Evolutionary conservation across 1,140 invertebrate species (phyloP), one percentile per base, ranked within the genome.

Genomic region (Bicyclus anynana): DNA sequence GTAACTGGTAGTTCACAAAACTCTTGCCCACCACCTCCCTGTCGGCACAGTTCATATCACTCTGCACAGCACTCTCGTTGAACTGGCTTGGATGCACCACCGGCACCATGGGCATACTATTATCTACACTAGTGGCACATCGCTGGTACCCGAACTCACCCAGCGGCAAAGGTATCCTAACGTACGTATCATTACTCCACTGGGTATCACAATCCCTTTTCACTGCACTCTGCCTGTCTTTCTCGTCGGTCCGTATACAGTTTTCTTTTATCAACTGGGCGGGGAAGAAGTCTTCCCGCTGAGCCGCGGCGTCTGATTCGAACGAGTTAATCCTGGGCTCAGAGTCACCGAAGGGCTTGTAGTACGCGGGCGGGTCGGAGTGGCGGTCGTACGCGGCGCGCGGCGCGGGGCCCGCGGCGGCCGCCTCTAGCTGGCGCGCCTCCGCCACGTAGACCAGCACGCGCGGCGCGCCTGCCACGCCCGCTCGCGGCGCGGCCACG

Each of bases 1-100:
- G 77, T 59, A 89, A 78, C 65, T 89, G 86, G 73, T 89, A 90
- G 76, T 90, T 89, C 59, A 88, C 73, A 77, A 80, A 84, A 69
- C 77, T 79, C 54, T 84, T 87, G 33, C 72, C 69, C 29, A 84
- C 65, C 48, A 79, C 65, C 55, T 86, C 81, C 62, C 71, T 72
- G 16, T 87, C 80, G 80, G 69, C 58, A 62, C 72, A 79, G 59
- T 80, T 74, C 64, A 69, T 67, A 44, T 84, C 74, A 74, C 72
- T 77, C 57, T 73, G 70, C 69, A 81, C 74, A 55, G 71, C 73
- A 76, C 69, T 80, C 57, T 76, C 77, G 73, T 64, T 75, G 54
- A 69, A 78, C 54, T 76, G 60, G 44, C 18, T 81, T 40, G 73
- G 81, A 59, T 49, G 27, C 17, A 48, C 53, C 62, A 74, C 65